phyloP scores from a whole-genome alignment of 2,797 vertebrate genomes.

The Mus caroli region DNA sequence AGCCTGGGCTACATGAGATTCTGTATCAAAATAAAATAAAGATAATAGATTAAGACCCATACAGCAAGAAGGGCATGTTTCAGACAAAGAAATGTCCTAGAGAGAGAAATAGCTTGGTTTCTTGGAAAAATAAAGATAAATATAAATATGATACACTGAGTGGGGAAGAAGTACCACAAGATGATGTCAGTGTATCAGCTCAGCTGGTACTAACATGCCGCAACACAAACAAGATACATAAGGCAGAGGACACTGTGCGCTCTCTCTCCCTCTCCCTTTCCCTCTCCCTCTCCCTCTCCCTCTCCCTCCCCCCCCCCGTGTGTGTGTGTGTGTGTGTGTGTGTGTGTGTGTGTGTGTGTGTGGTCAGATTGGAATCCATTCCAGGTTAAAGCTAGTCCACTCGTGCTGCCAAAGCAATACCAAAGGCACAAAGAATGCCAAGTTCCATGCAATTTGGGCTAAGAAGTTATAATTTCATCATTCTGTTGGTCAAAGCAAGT shows the following conservation, averaged over 20 bases:
- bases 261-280: too few relatives aligned
- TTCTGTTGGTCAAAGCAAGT: not conserved
- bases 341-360: too few relatives aligned
- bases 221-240: not conserved
- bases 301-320: too few relatives aligned
- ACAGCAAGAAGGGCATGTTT: fast-evolving
- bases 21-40: not conserved
- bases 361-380: not conserved
- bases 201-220: fast-evolving
- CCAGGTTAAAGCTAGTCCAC: not conserved
- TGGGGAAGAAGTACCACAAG: not conserved
- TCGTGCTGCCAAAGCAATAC: fast-evolving
- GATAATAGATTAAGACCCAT: not conserved
- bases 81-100: not conserved
- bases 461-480: not conserved
- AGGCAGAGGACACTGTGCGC: fast-evolving
- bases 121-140: not conserved
- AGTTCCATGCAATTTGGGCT: not conserved
- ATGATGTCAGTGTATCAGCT: not conserved
- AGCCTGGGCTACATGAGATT: not conserved
- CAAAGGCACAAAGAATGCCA: not conserved
- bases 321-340: too few relatives aligned
- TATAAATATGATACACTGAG: fast-evolving
- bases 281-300: too few relatives aligned
- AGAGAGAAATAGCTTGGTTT: not conserved